These are phyloP conservation scores for Seira musarum DNA, from an alignment of 2,888 invertebrate genomes.

Conservation along the genomic window DNA sequence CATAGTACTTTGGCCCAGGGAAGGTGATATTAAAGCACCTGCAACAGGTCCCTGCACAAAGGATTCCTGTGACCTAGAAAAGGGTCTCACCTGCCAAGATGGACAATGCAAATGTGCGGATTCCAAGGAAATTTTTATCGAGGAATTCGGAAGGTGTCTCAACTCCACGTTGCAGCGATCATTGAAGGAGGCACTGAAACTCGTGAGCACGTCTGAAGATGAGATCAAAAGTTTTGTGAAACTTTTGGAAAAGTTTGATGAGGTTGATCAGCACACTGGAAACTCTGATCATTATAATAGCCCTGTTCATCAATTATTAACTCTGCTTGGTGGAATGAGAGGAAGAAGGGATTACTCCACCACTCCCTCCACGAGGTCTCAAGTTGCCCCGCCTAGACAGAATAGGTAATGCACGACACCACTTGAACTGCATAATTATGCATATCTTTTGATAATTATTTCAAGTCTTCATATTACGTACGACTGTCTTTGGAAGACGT, in stretches of 20 bases:
- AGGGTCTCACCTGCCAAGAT: slow-evolving; percentile 52
- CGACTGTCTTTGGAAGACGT: no score
- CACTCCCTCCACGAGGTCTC: slow-evolving; percentile 26
- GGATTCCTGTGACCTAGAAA: slow-evolving; percentile 46
- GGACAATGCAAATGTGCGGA: slow-evolving; percentile 39
- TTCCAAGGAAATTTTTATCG: slow-evolving; percentile 29
- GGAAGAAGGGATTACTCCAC: slow-evolving; percentile 19
- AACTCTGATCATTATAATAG: slow-evolving; percentile 39
- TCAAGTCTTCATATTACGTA: no score
- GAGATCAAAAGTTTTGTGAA: slow-evolving; percentile 50
- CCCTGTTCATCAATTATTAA: slow-evolving; percentile 44
- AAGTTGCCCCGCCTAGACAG: slow-evolving; percentile 48
- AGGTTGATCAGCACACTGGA: slow-evolving; percentile 24
- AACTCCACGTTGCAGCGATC: slow-evolving; percentile 45
- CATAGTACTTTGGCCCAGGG: slow-evolving; percentile 42
- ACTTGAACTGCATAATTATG: no score
- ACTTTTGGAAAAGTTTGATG: slow-evolving; percentile 36
- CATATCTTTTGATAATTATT: no score
- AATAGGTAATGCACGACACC: no score
- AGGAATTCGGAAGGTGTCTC: slow-evolving; percentile 54
- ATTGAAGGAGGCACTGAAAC: slow-evolving; percentile 36
- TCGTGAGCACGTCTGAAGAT: slow-evolving; percentile 24
- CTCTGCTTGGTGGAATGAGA: slow-evolving; percentile 9
- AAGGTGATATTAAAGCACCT: neutral
- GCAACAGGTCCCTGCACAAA: slow-evolving; percentile 1